These are phyloP conservation scores for Pristionchus japonicus DNA, from an alignment of 2,888 invertebrate species.

Conservation along the genomic window DNA sequence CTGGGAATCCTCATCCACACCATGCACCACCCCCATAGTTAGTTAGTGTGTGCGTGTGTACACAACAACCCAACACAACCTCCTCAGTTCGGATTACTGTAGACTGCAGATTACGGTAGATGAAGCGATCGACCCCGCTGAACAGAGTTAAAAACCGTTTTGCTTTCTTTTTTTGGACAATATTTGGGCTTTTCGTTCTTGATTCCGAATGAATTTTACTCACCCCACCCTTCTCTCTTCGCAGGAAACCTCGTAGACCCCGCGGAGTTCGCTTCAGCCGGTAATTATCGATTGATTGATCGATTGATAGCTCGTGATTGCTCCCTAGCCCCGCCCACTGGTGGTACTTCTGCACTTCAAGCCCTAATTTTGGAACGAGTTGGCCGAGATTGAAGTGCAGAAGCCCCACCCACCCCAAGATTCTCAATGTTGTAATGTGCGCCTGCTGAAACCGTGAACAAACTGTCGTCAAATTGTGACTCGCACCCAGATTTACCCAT, in stretches of 20 bases:
- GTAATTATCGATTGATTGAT: conserved; percentile 79
- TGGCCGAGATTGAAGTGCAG: too few species aligned
- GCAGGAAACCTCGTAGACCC: conserved; percentile 97
- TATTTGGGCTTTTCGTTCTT: conserved; percentile 1
- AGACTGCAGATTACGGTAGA: conserved; percentile 8
- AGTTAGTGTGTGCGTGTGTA: conserved; percentile 17
- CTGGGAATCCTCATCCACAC: conserved; percentile 16
- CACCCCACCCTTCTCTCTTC: not conserved
- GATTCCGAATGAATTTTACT: not conserved
- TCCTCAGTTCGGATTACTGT: conserved; percentile 18
- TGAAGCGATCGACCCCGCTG: not conserved
- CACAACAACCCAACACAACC: not conserved
- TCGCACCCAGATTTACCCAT: not conserved
- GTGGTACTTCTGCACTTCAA: too few species aligned
- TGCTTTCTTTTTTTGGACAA: not conserved
- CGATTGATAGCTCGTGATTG: conserved; percentile 37
- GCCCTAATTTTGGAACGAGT: too few species aligned
- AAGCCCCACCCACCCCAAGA: not conserved
- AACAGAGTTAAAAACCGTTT: not conserved
- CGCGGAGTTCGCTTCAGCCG: conserved; percentile 98
- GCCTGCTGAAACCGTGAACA: not conserved
- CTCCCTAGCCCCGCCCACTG: too few species aligned
- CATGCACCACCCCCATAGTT: conserved; percentile 3
- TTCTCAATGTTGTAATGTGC: conserved; percentile 3
- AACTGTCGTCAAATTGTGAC: not conserved